These are phyloP conservation scores for Hyposoter dolosus DNA, from an alignment of 2,888 invertebrate genomes.

Conservation along the genomic window DNA sequence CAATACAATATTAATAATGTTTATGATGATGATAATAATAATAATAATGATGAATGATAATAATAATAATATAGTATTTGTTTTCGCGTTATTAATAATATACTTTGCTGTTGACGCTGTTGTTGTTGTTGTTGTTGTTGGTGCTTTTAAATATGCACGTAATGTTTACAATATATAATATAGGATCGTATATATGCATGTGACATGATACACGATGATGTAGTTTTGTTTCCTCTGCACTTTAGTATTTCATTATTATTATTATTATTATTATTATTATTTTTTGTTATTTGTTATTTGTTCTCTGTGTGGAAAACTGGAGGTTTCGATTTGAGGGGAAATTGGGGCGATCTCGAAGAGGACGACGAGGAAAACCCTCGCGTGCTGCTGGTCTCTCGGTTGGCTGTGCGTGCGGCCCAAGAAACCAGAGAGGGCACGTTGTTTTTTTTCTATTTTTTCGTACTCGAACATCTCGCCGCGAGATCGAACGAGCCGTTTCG, in stretches of 20 bases:
- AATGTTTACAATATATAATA: conserved; percentile 72
- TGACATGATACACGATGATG: conserved; percentile 75
- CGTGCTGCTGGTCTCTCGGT: conserved; percentile 53
- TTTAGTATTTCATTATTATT: conserved; percentile 75
- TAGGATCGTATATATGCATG: conserved; percentile 75
- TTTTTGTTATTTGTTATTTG: conserved; percentile 59
- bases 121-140: conserved; percentile 59
- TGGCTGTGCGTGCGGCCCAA: conserved; percentile 37
- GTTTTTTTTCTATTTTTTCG: neutral
- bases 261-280: conserved; percentile 29
- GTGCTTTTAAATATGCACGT: conserved; percentile 69
- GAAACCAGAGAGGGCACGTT: neutral
- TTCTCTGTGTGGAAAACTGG: conserved; percentile 83
- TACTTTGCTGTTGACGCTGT: conserved; percentile 71
- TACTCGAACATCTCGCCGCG: neutral
- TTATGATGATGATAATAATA: conserved; percentile 70
- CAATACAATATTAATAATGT: conserved; percentile 73
- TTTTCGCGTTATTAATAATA: conserved; percentile 77
- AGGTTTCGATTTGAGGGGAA: conserved; percentile 84
- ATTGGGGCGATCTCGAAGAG: conserved; percentile 74
- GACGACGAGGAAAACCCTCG: conserved; percentile 6
- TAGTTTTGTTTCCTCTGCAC: conserved; percentile 82
- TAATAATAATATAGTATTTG: conserved; percentile 82
- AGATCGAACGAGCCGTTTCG: conserved; percentile 70
- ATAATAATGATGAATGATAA: conserved; percentile 74